Evolutionary conservation across 2,113 vertebrate genomes (phyloP).

Genomic region (Cebidichthys violaceus): DNA sequence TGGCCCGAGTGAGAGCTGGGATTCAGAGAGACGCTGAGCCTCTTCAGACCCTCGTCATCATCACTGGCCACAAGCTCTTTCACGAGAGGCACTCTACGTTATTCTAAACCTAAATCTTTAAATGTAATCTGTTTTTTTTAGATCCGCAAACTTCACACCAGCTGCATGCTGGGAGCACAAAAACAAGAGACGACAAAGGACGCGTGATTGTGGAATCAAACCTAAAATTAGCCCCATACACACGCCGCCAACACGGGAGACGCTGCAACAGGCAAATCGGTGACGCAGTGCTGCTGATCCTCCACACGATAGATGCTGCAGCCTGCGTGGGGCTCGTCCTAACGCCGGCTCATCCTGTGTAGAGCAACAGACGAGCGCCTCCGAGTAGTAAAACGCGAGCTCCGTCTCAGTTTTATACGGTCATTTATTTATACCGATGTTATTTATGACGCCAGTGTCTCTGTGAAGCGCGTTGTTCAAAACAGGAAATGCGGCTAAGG

Average conservation of each 20-base stretch:
- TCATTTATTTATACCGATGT: not conserved
- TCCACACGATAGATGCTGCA: slow-evolving; percentile 1
- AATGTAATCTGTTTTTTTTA: not conserved
- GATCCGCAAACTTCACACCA: not conserved
- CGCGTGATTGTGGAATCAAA: not conserved
- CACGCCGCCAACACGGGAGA: not conserved
- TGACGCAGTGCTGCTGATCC: not conserved
- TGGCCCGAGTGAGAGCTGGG: no score
- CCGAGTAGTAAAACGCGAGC: not conserved
- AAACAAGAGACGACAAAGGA: not conserved
- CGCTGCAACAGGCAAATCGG: not conserved
- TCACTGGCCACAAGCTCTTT: no score
- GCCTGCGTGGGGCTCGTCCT: not conserved
- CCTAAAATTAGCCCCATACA: not conserved
- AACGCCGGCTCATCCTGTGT: not conserved
- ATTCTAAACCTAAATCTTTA: not conserved
- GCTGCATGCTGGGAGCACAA: not conserved
- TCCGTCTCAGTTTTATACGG: not conserved
- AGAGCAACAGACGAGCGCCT: not conserved
- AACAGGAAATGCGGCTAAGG: not conserved
- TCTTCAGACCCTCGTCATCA: no score
- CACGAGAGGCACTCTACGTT: no score
- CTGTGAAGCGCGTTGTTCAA: not conserved
- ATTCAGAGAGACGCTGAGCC: no score
- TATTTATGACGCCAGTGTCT: not conserved